A percentile compares a stretch with the other conserved stretches of the same genome.
These are phyloP conservation scores for Craseonycteris thonglongyai DNA, from an alignment of 2,113 vertebrate genomes.

Conservation along the genomic window DNA sequence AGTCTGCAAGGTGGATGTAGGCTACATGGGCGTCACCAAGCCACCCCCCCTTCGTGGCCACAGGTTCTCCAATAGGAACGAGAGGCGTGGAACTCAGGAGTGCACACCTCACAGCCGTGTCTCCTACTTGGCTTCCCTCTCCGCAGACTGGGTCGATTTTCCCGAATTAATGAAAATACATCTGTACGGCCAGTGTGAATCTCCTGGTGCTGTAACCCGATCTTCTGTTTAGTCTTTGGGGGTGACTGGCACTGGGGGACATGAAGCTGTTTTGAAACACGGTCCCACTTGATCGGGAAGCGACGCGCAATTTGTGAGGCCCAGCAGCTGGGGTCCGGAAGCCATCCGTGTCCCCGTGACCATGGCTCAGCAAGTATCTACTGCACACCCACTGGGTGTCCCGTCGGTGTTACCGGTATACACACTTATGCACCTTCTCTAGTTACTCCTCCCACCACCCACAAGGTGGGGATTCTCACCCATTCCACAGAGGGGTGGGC, in stretches of 20 bases:
- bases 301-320: neutral
- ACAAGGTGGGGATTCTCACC: neutral
- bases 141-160: neutral
- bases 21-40: neutral
- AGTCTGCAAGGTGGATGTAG: neutral
- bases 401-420: neutral
- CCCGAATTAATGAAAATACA: conserved; percentile 60
- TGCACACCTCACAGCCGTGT: neutral
- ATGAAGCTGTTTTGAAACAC: neutral
- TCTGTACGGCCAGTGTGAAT: conserved; percentile 34
- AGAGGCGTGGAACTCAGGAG: conserved; percentile 24
- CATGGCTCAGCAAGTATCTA: neutral
- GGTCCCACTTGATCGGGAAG: neutral
- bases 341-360: fast-evolving
- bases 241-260: neutral
- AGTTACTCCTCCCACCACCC: neutral
- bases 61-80: neutral
- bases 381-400: neutral
- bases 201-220: neutral
- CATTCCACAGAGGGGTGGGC: neutral
- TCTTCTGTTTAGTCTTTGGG: conserved; percentile 13
- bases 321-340: neutral
- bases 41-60: neutral
- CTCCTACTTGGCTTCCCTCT: fast-evolving
- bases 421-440: neutral